phyloP scores from a whole-genome alignment of 2,888 invertebrate genomes.

The Teinopalpus imperialis region DNA sequence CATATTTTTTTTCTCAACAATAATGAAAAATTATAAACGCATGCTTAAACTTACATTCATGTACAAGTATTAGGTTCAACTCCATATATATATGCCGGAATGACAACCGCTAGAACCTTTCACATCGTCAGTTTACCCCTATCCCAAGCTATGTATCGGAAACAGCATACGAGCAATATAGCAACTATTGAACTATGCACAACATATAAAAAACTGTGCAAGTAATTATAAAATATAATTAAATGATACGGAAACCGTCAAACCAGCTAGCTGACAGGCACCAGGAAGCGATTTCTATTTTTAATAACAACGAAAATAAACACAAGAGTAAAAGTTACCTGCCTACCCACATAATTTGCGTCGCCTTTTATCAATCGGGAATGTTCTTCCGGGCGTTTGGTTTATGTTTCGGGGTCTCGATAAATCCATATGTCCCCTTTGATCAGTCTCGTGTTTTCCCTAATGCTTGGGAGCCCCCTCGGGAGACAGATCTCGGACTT shows the following conservation, averaged over 20 bases:
- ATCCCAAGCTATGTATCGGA: too few species aligned
- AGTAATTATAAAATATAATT: slow-evolving; percentile 32
- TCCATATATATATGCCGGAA: too few species aligned
- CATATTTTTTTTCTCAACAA: too few species aligned
- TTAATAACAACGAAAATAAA: slow-evolving; percentile 31
- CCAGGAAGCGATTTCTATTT: slow-evolving; percentile 21
- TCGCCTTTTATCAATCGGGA: slow-evolving; percentile 45
- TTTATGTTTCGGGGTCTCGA: slow-evolving; percentile 50
- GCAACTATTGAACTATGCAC: slow-evolving; percentile 3
- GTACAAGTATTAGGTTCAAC: too few species aligned
- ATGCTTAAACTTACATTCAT: too few species aligned
- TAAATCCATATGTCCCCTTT: slow-evolving; percentile 50
- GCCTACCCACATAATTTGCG: slow-evolving; percentile 38
- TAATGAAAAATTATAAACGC: too few species aligned
- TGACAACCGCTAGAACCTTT: too few species aligned
- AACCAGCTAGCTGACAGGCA: slow-evolving; percentile 1
- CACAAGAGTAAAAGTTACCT: slow-evolving; percentile 16
- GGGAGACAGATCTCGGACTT: slow-evolving; percentile 22
- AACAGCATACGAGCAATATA: too few species aligned
- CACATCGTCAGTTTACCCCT: too few species aligned
- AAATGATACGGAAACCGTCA: slow-evolving; percentile 27
- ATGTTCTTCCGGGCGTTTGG: slow-evolving; percentile 55
- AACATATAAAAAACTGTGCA: slow-evolving; percentile 2
- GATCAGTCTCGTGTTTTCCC: slow-evolving; percentile 35
- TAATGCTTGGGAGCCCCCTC: slow-evolving; percentile 20